Evolutionary conservation across 2,888 invertebrate genomes (phyloP).

Genomic region (Lottia scabra): DNA sequence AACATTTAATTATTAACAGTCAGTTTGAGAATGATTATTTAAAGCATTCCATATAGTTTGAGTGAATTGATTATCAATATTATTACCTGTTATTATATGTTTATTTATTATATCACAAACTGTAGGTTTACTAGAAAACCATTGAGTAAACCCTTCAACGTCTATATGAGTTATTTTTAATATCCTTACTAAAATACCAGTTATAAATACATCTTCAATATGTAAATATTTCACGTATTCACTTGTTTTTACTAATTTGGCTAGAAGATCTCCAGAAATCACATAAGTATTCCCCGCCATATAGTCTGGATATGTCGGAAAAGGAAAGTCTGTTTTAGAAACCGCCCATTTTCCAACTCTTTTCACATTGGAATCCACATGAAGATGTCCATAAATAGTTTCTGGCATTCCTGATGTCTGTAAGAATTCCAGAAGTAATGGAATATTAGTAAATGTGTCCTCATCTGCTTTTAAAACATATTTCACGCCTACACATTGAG

Average conservation of each 20-base stretch:
- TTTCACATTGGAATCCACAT: not conserved
- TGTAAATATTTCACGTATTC: not conserved
- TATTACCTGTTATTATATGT: not conserved
- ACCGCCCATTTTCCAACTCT: not conserved
- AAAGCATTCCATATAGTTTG: not conserved
- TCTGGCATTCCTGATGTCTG: not conserved
- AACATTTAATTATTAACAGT: not conserved
- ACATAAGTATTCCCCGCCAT: not conserved
- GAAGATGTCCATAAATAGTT: not conserved
- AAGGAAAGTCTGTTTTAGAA: not conserved
- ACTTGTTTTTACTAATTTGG: not conserved
- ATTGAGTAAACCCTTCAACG: not conserved
- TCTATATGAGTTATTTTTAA: not conserved
- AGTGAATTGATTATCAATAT: not conserved
- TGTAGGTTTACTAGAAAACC: not conserved
- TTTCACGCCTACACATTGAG: not conserved
- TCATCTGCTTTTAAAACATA: constrained; percentile 1
- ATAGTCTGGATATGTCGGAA: not conserved
- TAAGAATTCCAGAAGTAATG: not conserved
- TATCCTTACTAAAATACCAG: not conserved
- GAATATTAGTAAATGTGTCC: not conserved
- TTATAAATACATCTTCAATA: not conserved
- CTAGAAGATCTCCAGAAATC: not conserved
- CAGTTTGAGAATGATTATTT: not conserved
- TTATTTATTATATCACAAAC: not conserved